Evolutionary conservation across 2,113 vertebrate species (phyloP), one percentile per base, ranked within the genome.

Genomic region (Stercorarius parasiticus): DNA sequence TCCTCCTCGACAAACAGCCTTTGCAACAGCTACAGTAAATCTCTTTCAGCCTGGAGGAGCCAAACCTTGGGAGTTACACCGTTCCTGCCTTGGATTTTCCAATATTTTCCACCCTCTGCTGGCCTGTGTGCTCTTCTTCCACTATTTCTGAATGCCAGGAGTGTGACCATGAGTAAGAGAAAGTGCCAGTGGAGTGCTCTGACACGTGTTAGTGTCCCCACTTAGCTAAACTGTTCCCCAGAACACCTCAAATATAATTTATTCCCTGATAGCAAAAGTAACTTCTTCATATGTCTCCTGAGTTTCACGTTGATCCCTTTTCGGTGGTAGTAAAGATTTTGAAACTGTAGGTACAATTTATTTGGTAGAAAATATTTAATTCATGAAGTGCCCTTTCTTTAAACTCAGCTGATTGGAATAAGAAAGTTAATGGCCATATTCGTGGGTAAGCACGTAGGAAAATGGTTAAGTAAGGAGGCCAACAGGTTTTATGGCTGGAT

Each of bases 321-420:
- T 87, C 82, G 96, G 66, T 65, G 59, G 81, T 87, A 96, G 65
- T 81, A 96, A 96, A 95, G 88, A 96, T 97, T 96, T 90, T 95
- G 91, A 95, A 97, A 96, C 90, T 58, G 88, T 64, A 84, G 88
- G 89, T 73, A 92, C 43, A 92, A 93, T 94, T 90, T 94, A 91
- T 96, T 97, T 95, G 40, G 59, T 86, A 73, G 84, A 83, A 96
- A 96, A 50, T 74, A 72, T 52, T 98, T 90, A 96, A 97, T 82
- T 95, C 36, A 38, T 81, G 78, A 90, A 95, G 80, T 55, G 73
- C 91, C 72, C 50, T 88, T 94, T 80, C 70, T 95, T 95, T 97
- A 97, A 96, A 96, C 55, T 92, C 91, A 96, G 83, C 15, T 36
- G 45, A 18, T 30, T 40, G 30, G 26, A 93, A n/a, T 65, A 65